phyloP scores from a whole-genome alignment of 1,140 invertebrate genomes.

The Panonychus citri region DNA sequence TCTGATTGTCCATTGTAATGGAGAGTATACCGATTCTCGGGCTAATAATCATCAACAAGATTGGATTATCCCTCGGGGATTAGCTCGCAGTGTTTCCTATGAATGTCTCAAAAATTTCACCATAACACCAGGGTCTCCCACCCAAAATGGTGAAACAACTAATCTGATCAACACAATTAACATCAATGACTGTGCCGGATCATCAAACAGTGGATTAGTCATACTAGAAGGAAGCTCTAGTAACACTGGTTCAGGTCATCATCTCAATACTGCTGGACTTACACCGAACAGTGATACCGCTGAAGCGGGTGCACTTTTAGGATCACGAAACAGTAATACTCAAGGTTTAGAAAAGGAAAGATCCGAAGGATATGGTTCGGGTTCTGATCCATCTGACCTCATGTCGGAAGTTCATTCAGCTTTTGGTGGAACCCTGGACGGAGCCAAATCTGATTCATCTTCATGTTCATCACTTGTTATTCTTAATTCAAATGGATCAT shows the following conservation, averaged over 20 bases:
- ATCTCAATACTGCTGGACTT: not conserved
- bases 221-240: not conserved
- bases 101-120: not conserved
- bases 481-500: not conserved
- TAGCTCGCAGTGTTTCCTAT: not conserved
- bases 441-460: not conserved
- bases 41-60: not conserved
- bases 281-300: no score
- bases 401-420: not conserved
- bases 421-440: not conserved
- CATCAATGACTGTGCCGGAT: no score
- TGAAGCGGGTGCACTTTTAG: not conserved
- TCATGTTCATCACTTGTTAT: slow-evolving; percentile 9
- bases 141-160: not conserved
- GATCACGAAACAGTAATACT: not conserved
- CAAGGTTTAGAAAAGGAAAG: not conserved
- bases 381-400: not conserved
- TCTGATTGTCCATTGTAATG: slow-evolving; percentile 10
- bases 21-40: not conserved
- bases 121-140: no score
- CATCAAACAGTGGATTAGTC: not conserved
- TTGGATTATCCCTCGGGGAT: slow-evolving; percentile 1
- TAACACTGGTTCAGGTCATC: not conserved
- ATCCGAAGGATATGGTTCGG: not conserved
- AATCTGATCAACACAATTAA: no score